Base-by-base conservation (phyloP, 2,888 invertebrate genomes). In the Cheilosia pagana region DNA sequence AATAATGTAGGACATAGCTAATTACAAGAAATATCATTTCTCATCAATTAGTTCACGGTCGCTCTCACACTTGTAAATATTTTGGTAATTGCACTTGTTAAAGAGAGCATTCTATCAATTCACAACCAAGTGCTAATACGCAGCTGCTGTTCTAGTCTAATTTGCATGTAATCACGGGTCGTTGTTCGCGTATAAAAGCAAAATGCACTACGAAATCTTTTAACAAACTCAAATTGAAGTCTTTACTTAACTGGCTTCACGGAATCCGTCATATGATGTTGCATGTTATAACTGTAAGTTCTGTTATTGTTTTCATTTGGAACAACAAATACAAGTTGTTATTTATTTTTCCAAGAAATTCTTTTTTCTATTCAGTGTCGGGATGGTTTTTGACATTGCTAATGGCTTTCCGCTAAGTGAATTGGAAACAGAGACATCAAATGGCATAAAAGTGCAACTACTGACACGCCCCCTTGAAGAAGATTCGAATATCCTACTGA, bases 151-250 rank as follows among this genome's bases (percentile, higher is more conserved):
- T 72, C 72, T 83, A 21, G 55, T 41, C 68, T 67, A 71, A 82
- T 82, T 81, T 45, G 48, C 74, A 78, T 63, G 16, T 52, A 53
- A 70, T 83, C 78, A 83, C 78, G 63, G 74, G 57, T 41, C n/a
- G 14, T 5, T 68, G n/a, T 59, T 35, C 45, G 16, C 48, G 57
- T 72, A 82, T 77, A 82, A 77, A 82, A 77, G 71, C 65, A 7
- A 62, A 60, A 41, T 77, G 60, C 72, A 72, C 48, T 67, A 53
- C 28, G 31, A 77, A 72, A 43, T 48, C 0, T 35, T 16, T 23
- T 28, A 62, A 45, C 65, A 72, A 72, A 35, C 5, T 35, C 19
- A 28, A 25, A 21, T 10, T 10, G 0, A 55, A 55, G 53, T 10
- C 6, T 10, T 10, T n/a, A 43, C 25, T 8, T 52, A 52, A 45